Conservation (phyloP, 2,113 vertebrate genomes). For the Thryonomys swinderianus region DNA sequence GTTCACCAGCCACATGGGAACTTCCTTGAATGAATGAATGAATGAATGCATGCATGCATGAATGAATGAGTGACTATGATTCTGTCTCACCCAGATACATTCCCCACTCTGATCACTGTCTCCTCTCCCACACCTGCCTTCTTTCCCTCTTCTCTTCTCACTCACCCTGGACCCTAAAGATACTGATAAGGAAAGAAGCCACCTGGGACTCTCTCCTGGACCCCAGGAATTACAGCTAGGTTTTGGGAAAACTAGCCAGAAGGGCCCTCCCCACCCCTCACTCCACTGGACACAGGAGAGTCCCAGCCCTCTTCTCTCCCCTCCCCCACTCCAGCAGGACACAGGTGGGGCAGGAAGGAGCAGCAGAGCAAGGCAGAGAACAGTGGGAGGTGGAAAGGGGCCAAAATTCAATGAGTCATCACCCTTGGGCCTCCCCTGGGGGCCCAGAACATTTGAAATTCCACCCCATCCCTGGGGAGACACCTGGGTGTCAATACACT, state of each 20-base stretch:
- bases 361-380: neutral
- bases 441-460: constrained; percentile 27
- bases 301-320: neutral
- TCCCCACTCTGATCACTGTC: neutral
- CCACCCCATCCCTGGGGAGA: constrained; percentile 41
- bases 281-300: neutral
- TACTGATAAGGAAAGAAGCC: neutral
- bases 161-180: neutral
- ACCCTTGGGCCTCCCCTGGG: neutral
- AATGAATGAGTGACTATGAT: neutral
- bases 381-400: neutral
- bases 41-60: neutral
- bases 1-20: neutral
- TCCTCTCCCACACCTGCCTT: neutral
- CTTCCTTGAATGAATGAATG: neutral
- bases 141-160: neutral
- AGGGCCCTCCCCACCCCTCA: neutral
- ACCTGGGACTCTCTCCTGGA: neutral
- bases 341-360: neutral
- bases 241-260: neutral
- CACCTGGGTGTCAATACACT: constrained; percentile 13
- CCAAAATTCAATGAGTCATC: constrained; percentile 56
- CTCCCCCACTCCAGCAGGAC: neutral
- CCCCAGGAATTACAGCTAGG: neutral
- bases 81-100: neutral